phyloP scores from a whole-genome alignment of 2,113 vertebrate genomes.

The Hemiprocne comata region DNA sequence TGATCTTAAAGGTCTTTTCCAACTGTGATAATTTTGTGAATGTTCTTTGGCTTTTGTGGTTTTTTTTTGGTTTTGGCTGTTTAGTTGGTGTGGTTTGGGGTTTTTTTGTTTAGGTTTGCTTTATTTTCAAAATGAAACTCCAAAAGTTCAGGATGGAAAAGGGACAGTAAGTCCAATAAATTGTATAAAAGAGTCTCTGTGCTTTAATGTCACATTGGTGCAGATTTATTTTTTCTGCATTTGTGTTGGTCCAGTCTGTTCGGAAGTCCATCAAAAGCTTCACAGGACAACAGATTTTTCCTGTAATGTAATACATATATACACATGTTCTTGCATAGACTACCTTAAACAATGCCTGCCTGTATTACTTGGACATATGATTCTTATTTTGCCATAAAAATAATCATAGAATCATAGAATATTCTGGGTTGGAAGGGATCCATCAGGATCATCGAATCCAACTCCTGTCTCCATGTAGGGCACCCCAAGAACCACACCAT shows the following conservation, averaged over 20 bases:
- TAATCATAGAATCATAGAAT: too few relatives aligned
- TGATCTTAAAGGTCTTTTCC: too few relatives aligned
- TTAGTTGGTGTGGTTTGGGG: too few relatives aligned
- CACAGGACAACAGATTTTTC: neutral
- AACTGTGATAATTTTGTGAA: too few relatives aligned
- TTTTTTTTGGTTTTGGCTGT: too few relatives aligned
- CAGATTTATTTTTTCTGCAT: neutral
- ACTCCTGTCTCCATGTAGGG: too few relatives aligned
- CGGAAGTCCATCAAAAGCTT: neutral
- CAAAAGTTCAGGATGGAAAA: neutral
- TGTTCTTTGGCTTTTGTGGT: too few relatives aligned
- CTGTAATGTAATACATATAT: neutral
- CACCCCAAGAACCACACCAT: too few relatives aligned
- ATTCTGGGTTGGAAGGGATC: too few relatives aligned
- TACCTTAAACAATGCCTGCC: neutral
- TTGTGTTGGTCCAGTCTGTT: neutral
- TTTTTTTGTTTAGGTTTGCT: too few relatives aligned
- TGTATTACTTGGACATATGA: neutral
- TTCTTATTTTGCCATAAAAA: neutral
- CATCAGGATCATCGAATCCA: too few relatives aligned
- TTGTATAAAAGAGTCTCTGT: rapidly evolving
- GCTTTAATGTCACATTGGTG: neutral
- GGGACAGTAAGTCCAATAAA: neutral
- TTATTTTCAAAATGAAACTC: neutral
- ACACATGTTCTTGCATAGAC: neutral